Conservation (phyloP, 2,888 invertebrate genomes). For the Heliothis peltigera region DNA sequence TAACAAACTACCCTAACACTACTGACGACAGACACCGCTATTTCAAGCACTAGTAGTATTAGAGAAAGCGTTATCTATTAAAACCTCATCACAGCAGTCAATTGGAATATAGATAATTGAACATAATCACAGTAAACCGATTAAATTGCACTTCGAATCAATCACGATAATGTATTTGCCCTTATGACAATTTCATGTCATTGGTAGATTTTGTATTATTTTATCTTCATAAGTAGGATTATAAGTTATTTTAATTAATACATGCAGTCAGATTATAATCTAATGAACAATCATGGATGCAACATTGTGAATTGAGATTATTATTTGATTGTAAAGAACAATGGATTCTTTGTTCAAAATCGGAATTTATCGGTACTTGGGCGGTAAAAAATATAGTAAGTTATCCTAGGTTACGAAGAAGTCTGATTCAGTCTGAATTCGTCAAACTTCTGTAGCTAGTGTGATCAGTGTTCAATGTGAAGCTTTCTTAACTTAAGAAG, state of each 20-base stretch:
- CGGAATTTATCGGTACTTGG: too few species aligned
- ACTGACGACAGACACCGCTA: not conserved
- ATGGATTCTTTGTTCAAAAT: too few species aligned
- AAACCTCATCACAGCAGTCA: slow-evolving; percentile 1
- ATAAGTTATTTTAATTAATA: not conserved
- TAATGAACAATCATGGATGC: not conserved
- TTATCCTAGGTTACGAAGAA: too few species aligned
- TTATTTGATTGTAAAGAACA: too few species aligned
- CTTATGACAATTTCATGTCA: not conserved
- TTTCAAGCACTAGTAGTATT: not conserved
- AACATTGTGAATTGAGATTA: not conserved
- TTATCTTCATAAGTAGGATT: not conserved
- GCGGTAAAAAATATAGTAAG: too few species aligned
- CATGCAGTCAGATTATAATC: not conserved
- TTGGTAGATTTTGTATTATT: too few species aligned
- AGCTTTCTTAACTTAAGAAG: too few species aligned
- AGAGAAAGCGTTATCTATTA: slow-evolving; percentile 1
- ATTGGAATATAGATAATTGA: not conserved
- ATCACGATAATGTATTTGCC: not conserved
- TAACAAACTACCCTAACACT: too few species aligned
- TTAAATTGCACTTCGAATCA: slow-evolving; percentile 1
- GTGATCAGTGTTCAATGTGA: too few species aligned
- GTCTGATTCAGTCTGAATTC: too few species aligned
- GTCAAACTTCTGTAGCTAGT: too few species aligned
- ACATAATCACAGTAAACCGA: not conserved